Evolutionary conservation across 2,797 vertebrate species (phyloP).

Genomic region (Tapirus indicus): DNA sequence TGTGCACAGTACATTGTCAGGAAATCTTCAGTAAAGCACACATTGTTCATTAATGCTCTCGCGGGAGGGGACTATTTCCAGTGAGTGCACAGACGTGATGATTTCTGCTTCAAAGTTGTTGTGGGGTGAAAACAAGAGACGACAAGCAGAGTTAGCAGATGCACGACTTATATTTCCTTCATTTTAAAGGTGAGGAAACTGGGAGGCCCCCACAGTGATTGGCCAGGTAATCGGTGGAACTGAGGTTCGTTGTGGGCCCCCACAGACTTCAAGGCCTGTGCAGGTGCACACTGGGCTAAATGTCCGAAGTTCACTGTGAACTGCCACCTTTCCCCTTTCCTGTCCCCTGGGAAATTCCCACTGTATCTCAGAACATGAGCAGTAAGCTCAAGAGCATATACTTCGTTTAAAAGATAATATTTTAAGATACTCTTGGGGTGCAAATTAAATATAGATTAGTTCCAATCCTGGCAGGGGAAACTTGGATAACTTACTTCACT

Average conservation of each 20-base stretch:
- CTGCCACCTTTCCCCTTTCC: too few relatives aligned
- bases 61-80: background rate
- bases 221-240: too few relatives aligned
- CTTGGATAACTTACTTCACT: background rate
- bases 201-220: background rate
- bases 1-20: background rate
- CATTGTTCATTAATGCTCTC: background rate
- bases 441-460: background rate
- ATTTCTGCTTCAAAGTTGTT: background rate
- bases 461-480: background rate
- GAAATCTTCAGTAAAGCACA: background rate
- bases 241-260: background rate
- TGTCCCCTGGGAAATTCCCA: background rate
- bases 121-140: too few relatives aligned
- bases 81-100: background rate
- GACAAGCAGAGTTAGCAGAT: too few relatives aligned
- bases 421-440: background rate
- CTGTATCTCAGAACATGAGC: background rate
- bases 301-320: background rate
- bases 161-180: background rate
- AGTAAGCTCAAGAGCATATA: background rate
- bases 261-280: too few relatives aligned
- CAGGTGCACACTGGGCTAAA: accelerated
- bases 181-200: background rate
- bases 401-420: background rate